Conservation (phyloP, 2,888 invertebrate genomes). For the Thecocarcelia acutangulata region DNA sequence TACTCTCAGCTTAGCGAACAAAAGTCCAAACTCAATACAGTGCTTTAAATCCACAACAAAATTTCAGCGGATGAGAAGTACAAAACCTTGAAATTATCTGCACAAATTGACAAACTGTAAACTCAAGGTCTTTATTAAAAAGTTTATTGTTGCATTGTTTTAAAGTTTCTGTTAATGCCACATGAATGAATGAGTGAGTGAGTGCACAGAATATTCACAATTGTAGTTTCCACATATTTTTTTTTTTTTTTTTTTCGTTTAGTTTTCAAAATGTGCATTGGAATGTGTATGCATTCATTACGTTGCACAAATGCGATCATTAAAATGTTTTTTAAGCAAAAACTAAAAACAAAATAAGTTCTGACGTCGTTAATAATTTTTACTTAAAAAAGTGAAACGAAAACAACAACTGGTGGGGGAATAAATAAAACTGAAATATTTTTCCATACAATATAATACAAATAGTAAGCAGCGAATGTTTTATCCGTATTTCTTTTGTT, state of each 20-base stretch:
- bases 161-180: neutral
- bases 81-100: conserved; percentile 36
- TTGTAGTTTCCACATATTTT: conserved; percentile 3
- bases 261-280: conserved; percentile 15
- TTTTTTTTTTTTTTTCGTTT: neutral
- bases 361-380: conserved; percentile 28
- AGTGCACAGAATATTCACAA: conserved; percentile 10
- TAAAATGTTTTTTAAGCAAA: conserved; percentile 23
- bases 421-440: neutral
- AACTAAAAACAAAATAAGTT: conserved; percentile 21
- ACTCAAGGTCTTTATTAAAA: conserved; percentile 15
- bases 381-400: neutral
- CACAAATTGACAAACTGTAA: conserved; percentile 33
- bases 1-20: no score
- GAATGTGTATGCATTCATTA: conserved; percentile 34
- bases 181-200: conserved; percentile 4
- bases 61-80: conserved; percentile 7
- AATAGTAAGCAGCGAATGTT: neutral
- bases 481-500: conserved; percentile 21
- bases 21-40: no score
- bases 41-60: neutral
- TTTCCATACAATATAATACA: neutral
- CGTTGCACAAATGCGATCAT: conserved; percentile 42
- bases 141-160: conserved; percentile 4
- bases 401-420: neutral